Evolutionary conservation across 1,140 invertebrate genomes (phyloP).

Genomic region (Camponotus pennsylvanicus): DNA sequence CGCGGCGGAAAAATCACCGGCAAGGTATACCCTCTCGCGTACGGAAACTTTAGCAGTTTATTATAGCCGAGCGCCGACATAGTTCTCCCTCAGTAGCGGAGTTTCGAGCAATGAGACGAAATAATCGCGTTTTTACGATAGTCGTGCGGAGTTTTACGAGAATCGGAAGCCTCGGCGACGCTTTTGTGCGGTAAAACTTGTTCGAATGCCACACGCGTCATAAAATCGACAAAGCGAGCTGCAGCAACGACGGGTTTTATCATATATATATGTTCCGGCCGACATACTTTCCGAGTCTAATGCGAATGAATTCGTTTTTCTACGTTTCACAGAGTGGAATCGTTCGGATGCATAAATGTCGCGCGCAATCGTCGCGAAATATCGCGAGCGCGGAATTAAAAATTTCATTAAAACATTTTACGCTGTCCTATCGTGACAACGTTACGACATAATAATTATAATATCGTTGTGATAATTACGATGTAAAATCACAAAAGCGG

Average conservation of each 20-base stretch:
- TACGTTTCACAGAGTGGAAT: neutral
- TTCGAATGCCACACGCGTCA: conserved; percentile 54
- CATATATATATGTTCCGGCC: neutral
- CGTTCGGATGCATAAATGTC: conserved; percentile 4
- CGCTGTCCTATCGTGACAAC: neutral
- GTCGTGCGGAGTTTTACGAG: conserved; percentile 56
- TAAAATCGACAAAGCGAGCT: conserved; percentile 58
- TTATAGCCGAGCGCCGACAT: conserved; percentile 48
- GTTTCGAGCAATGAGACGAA: conserved; percentile 58
- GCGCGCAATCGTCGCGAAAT: neutral
- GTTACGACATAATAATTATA: neutral
- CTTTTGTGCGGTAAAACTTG: conserved; percentile 54
- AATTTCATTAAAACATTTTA: neutral
- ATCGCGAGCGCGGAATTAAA: neutral
- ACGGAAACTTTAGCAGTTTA: conserved; percentile 55
- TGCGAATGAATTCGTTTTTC: conserved; percentile 17
- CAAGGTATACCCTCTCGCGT: conserved; percentile 25
- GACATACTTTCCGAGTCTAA: conserved; percentile 38
- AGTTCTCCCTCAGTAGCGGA: conserved; percentile 39
- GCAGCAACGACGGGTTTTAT: neutral
- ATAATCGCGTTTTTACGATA: conserved; percentile 64
- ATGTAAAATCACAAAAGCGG: neutral
- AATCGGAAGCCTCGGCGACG: conserved; percentile 53
- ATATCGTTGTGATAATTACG: neutral
- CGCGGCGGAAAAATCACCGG: conserved; percentile 53